Conservation (phyloP, 92 coral and sea anemone species). For the Scolanthus callimorphus region DNA sequence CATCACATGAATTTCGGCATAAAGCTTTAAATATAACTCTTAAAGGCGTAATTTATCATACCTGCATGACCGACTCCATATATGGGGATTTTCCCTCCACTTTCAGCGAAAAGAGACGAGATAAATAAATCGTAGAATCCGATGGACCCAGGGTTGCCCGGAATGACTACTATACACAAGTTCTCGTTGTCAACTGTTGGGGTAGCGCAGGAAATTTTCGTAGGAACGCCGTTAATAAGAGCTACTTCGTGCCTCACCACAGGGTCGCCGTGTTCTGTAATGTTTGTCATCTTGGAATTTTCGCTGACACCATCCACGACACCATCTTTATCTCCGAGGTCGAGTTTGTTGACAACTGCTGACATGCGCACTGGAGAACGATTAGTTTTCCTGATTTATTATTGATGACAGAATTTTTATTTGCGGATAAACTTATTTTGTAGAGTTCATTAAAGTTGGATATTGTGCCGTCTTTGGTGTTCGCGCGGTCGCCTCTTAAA, state of each 20-base stretch:
- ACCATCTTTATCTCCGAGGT: background rate
- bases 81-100: constrained; percentile 65
- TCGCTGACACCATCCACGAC: background rate
- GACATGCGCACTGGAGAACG: background rate
- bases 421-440: too few relatives aligned
- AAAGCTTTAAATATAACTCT: too few relatives aligned
- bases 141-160: constrained; percentile 98
- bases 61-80: constrained; percentile 98
- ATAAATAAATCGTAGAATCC: constrained; percentile 87
- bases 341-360: background rate
- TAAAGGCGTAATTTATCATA: constrained; percentile 24
- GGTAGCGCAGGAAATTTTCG: constrained; percentile 74
- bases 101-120: constrained; percentile 60
- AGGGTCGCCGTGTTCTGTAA: constrained; percentile 1
- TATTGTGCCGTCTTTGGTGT: too few relatives aligned
- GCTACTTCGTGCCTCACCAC: constrained; percentile 58
- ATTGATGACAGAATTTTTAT: too few relatives aligned
- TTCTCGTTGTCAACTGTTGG: constrained; percentile 39
- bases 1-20: too few relatives aligned
- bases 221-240: constrained; percentile 77
- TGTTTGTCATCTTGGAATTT: background rate
- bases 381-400: too few relatives aligned
- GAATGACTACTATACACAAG: constrained; percentile 69
- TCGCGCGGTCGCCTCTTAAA: too few relatives aligned
- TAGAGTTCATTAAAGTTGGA: too few relatives aligned